Evolutionary conservation across 2,113 vertebrate species (phyloP), one percentile per base, ranked within the genome.

Genomic region (Passer montanus): DNA sequence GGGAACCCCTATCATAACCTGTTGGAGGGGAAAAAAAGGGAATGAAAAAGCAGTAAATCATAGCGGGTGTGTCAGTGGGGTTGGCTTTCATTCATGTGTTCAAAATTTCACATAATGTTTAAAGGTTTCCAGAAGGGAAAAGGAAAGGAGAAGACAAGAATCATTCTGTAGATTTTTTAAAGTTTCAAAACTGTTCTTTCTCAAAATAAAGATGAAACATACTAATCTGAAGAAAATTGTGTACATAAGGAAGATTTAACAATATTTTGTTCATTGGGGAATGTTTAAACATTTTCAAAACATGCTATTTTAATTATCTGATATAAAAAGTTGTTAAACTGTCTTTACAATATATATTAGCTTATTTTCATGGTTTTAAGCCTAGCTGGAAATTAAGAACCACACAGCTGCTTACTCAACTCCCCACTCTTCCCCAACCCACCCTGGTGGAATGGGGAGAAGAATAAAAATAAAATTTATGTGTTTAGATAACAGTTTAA

Each of bases 321-420:
- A 68, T 81, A 11, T 53, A 63, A 81, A 77, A 49, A 9, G 0
- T 21, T 73, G 8, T 39, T 49, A 63, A 77, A 68, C 64, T 10
- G 46, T 50, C 35, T 86, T 73, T 85, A 41, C 15, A 21, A 19
- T 30, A 39, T 46, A 30, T 6, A 4, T 52, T 37, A 53, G 55
- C 5, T 60, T 35, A 41, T 15, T 68, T 30, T 41, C 16, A 62
- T 19, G n/a, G 20, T 47, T 76, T 83, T 33, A 53, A 83, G 17
- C 24, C 47, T 53, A 47, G 53, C 16, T 76, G 46, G 20, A 68
- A 82, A 82, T 47, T 30, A 46, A 26, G 11, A 14, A 26, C 4
- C 39, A 39, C 20, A 21, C 2, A 60, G 23, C 19, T 3, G 1
- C 24, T 89, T 0, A 1, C 53, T 75, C 28, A 39, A 24, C 2